A percentile compares a stretch with the other conserved stretches of the same genome.
Conservation (phyloP, 2,888 invertebrate genomes). For the Gasteruption jaculator region DNA sequence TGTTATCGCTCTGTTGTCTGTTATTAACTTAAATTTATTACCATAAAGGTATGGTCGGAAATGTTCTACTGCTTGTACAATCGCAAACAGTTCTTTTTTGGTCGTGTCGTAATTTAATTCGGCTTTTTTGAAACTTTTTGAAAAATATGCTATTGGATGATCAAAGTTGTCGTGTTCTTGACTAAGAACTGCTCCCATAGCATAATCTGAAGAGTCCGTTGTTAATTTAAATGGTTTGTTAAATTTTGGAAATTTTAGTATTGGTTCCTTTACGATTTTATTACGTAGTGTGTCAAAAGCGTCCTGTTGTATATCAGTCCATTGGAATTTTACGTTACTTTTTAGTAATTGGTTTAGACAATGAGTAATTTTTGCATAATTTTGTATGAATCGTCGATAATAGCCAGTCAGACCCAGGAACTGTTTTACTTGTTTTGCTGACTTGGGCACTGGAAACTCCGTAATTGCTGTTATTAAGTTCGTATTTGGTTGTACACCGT, state of each 20-base stretch:
- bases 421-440: slow-evolving; percentile 24
- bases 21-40: slow-evolving; percentile 10
- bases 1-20: slow-evolving; percentile 11
- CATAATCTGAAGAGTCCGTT: slow-evolving; percentile 39
- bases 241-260: slow-evolving; percentile 35
- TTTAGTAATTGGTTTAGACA: slow-evolving; percentile 27
- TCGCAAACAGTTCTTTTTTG: slow-evolving; percentile 15
- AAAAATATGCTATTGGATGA: slow-evolving; percentile 22
- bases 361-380: slow-evolving; percentile 26
- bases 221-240: slow-evolving; percentile 28
- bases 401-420: too few species aligned
- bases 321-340: slow-evolving; percentile 22
- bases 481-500: slow-evolving; percentile 28
- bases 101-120: slow-evolving; percentile 18
- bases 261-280: slow-evolving; percentile 7
- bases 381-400: too few species aligned
- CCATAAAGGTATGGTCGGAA: slow-evolving; percentile 17
- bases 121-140: slow-evolving; percentile 6
- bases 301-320: slow-evolving; percentile 15
- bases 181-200: slow-evolving; percentile 32
- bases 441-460: slow-evolving; percentile 20
- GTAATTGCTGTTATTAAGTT: slow-evolving; percentile 18
- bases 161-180: slow-evolving; percentile 32
- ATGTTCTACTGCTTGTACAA: slow-evolving; percentile 14
- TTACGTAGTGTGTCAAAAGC: slow-evolving; percentile 13